Evolutionary conservation across 2,797 vertebrate species (phyloP).

Genomic region (Liparis tanakae): DNA sequence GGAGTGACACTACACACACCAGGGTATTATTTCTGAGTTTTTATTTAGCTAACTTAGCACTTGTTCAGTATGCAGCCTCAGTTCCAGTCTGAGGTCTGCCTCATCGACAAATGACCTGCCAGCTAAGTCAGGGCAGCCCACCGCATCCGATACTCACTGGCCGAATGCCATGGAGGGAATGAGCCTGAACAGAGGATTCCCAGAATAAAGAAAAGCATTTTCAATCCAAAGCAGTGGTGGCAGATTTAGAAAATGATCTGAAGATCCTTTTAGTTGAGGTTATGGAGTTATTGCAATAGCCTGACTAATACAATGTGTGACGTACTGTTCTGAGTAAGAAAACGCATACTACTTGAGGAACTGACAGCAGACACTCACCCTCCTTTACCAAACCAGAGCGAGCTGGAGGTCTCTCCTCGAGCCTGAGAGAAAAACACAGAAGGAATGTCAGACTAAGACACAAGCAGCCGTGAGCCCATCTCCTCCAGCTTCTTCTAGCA

Average conservation of each 20-base stretch:
- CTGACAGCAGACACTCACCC: constrained; percentile 73
- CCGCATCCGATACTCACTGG: constrained; percentile 62
- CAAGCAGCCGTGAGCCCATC: not conserved
- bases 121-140: constrained; percentile 61
- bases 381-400: constrained; percentile 92
- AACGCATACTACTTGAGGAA: constrained; percentile 6
- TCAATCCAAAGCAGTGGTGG: constrained; percentile 15
- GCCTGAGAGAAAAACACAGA: constrained; percentile 80
- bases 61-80: constrained; percentile 59
- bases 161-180: constrained; percentile 58
- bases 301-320: constrained; percentile 11
- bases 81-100: constrained; percentile 54
- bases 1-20: constrained; percentile 37
- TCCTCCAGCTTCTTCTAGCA: constrained; percentile 7
- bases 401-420: constrained; percentile 91
- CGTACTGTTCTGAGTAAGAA: constrained; percentile 1
- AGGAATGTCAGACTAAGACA: constrained; percentile 30
- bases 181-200: constrained; percentile 51
- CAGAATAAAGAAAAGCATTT: constrained; percentile 40
- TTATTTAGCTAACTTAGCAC: constrained; percentile 46
- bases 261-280: constrained; percentile 20
- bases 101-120: constrained; percentile 69
- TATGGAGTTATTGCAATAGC: constrained; percentile 16
- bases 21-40: constrained; percentile 41
- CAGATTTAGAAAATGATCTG: constrained; percentile 33